Conservation (phyloP, 2,113 vertebrate genomes). For the Pseudorectes ferrugineus region DNA sequence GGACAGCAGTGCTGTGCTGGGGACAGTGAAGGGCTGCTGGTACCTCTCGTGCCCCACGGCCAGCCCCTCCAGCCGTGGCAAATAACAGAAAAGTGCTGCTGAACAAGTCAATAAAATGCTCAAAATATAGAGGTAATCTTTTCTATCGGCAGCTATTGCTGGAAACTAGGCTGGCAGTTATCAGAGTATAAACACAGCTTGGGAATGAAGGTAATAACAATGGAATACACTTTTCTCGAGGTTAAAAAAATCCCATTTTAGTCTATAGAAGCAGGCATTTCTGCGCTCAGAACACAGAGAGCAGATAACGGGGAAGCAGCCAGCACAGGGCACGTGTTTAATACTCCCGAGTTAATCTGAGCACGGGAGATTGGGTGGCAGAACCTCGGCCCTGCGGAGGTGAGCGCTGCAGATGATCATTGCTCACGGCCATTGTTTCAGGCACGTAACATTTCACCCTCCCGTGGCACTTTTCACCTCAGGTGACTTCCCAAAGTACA, state of each 20-base stretch:
- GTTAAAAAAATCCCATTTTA: background rate
- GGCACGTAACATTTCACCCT: background rate
- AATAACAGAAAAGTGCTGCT: background rate
- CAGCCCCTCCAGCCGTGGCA: background rate
- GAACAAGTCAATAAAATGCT: background rate
- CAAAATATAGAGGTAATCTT: background rate
- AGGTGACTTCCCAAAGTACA: background rate
- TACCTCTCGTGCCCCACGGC: background rate
- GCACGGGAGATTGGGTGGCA: background rate
- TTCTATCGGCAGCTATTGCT: constrained; percentile 6
- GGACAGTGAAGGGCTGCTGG: background rate
- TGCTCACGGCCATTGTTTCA: background rate
- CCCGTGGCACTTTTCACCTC: background rate
- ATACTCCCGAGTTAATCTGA: background rate
- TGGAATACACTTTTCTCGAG: background rate
- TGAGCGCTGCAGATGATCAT: background rate
- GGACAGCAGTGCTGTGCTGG: rapidly evolving
- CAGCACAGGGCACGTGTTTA: background rate
- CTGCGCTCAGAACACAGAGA: background rate
- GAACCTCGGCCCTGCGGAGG: background rate
- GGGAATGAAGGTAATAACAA: background rate
- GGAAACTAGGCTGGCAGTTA: background rate
- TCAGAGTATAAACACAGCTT: background rate
- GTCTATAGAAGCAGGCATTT: background rate
- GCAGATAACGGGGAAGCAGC: background rate